Conservation (phyloP, 2,888 invertebrate species). For the Parnassius glacialis region DNA sequence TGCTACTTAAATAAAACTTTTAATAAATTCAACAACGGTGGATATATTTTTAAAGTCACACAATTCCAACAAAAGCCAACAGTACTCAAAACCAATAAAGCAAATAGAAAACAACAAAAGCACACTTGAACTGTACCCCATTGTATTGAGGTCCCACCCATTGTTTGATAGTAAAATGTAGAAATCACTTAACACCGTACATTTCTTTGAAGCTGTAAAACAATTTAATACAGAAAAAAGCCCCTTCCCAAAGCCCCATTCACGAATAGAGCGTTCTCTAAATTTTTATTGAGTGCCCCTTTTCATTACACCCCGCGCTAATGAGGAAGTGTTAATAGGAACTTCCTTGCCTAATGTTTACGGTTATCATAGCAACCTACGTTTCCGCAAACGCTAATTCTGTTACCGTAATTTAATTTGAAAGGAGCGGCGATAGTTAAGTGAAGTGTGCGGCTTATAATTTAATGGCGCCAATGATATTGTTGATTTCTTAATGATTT, state of each 20-base stretch:
- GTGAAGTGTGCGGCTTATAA: no score
- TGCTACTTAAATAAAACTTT: neutral
- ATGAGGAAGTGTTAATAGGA: slow-evolving; percentile 62
- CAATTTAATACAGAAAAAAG: slow-evolving; percentile 34
- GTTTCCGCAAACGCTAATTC: slow-evolving; percentile 9
- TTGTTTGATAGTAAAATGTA: slow-evolving; percentile 45
- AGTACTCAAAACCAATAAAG: slow-evolving; percentile 33
- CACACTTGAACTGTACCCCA: slow-evolving; percentile 38
- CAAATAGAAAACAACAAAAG: slow-evolving; percentile 39
- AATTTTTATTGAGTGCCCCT: slow-evolving; percentile 55
- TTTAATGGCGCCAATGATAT: no score
- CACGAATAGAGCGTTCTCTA: slow-evolving; percentile 26
- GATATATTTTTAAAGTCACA: slow-evolving; percentile 19
- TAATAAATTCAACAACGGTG: slow-evolving; percentile 9
- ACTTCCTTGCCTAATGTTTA: slow-evolving; percentile 42
- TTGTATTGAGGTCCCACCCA: slow-evolving; percentile 36
- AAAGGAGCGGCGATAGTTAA: no score
- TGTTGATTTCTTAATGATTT: no score
- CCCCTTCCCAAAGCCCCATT: slow-evolving; percentile 26
- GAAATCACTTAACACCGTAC: slow-evolving; percentile 41
- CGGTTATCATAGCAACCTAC: neutral
- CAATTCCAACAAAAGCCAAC: slow-evolving; percentile 24
- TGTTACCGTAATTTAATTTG: neutral
- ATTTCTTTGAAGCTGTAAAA: slow-evolving; percentile 44
- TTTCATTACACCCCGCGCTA: slow-evolving; percentile 56